phyloP scores from a whole-genome alignment of 2,113 vertebrate species.

The Ammodytes dubius region DNA sequence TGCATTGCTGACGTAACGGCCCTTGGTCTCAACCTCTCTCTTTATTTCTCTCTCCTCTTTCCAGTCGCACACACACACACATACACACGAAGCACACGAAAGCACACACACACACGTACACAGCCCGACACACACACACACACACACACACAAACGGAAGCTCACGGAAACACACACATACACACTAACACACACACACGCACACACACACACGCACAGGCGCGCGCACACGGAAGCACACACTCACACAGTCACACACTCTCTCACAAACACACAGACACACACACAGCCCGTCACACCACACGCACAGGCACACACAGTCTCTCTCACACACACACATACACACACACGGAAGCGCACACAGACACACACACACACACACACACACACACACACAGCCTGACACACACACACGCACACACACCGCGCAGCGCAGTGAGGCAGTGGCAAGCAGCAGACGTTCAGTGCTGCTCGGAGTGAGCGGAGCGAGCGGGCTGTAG shows the following conservation, averaged over 20 bases:
- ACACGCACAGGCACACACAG: neutral
- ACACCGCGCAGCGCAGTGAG: slow-evolving; percentile 14
- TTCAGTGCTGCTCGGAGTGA: slow-evolving; percentile 70
- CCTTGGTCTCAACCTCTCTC: too few species aligned
- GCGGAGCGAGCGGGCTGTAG: slow-evolving; percentile 65
- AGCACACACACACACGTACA: too few species aligned
- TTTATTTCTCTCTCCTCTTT: too few species aligned
- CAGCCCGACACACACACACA: too few species aligned
- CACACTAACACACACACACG: slow-evolving; percentile 23
- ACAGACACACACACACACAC: slow-evolving; percentile 15
- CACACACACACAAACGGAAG: too few species aligned
- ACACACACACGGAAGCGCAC: too few species aligned
- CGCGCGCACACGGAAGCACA: too few species aligned
- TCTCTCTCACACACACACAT: too few species aligned
- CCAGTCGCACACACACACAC: too few species aligned
- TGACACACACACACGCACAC: slow-evolving; percentile 14
- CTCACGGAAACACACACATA: neutral
- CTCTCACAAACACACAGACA: slow-evolving; percentile 20
- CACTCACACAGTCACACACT: slow-evolving; percentile 7
- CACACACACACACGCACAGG: slow-evolving; percentile 4
- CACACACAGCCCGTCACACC: slow-evolving; percentile 29
- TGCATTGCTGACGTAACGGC: too few species aligned
- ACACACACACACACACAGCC: slow-evolving; percentile 14
- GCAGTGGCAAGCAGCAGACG: slow-evolving; percentile 70
- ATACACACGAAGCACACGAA: too few species aligned